Conservation (phyloP, 2,113 vertebrate species). For the Oryzias melastigma region DNA sequence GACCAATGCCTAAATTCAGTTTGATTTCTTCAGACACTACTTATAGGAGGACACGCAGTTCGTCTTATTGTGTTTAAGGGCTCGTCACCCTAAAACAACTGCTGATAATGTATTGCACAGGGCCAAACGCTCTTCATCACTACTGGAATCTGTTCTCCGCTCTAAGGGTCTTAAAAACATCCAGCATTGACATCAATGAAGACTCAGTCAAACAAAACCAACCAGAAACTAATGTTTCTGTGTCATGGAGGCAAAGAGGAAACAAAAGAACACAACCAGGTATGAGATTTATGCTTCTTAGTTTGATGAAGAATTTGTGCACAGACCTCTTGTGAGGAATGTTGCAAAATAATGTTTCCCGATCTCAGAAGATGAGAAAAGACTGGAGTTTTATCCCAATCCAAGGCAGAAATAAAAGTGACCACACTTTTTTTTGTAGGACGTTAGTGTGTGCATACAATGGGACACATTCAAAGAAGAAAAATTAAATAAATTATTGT, state of each 20-base stretch:
- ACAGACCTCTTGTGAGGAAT: conserved; percentile 9
- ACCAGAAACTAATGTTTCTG: conserved; percentile 9
- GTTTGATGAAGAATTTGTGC: conserved; percentile 39
- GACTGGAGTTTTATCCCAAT: conserved; percentile 18
- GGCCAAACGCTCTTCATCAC: conserved; percentile 46
- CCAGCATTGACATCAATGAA: conserved; percentile 7
- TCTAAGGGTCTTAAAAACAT: conserved; percentile 11
- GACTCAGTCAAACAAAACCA: conserved; percentile 17
- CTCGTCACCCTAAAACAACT: conserved; percentile 13
- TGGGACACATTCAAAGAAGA: conserved; percentile 52
- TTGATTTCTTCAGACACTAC: conserved; percentile 32
- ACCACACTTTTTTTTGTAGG: conserved; percentile 15
- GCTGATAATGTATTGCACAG: conserved; percentile 53
- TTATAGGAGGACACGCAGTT: not conserved
- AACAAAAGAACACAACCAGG: conserved; percentile 4
- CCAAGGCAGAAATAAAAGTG: conserved; percentile 13
- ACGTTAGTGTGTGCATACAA: conserved; percentile 46
- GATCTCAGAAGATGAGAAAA: conserved; percentile 34
- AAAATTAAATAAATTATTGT: conserved; percentile 87
- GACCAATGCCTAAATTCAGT: conserved; percentile 2
- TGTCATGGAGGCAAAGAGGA: not conserved
- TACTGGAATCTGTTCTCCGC: conserved; percentile 20
- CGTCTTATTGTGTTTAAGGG: conserved; percentile 14
- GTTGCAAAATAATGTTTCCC: conserved; percentile 8
- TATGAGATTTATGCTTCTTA: conserved; percentile 24